These are phyloP conservation scores for Cosmopolites sordidus DNA, from an alignment of 2,888 invertebrate species.

Conservation along the genomic window DNA sequence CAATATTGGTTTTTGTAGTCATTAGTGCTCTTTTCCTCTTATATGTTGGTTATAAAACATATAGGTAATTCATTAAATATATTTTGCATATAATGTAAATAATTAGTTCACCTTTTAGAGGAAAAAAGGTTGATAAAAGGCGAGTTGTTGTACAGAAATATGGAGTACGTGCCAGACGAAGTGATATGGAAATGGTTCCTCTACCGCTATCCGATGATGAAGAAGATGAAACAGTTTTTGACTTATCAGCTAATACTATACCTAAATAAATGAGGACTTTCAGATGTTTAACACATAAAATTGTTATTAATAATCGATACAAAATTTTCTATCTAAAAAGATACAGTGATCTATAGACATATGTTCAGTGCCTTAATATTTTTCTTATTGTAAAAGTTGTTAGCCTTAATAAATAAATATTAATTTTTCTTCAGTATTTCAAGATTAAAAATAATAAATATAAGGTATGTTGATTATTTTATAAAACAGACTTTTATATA, in stretches of 20 bases:
- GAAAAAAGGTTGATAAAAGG: slow-evolving; percentile 24
- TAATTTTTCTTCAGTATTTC: too few species aligned
- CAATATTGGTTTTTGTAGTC: slow-evolving; percentile 34
- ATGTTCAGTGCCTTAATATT: too few species aligned
- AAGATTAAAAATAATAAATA: too few species aligned
- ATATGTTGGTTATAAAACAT: slow-evolving; percentile 36
- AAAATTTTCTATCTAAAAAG: too few species aligned
- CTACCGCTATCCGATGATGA: slow-evolving; percentile 47
- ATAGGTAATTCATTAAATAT: slow-evolving; percentile 29
- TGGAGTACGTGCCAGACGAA: slow-evolving; percentile 43
- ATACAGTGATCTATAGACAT: too few species aligned
- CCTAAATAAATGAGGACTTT: too few species aligned
- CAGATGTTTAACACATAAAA: too few species aligned
- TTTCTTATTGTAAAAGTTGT: too few species aligned
- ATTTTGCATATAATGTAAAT: not conserved
- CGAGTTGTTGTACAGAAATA: slow-evolving; percentile 41
- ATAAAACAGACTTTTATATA: too few species aligned
- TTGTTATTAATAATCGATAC: too few species aligned
- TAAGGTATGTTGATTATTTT: too few species aligned
- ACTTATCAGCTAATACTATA: slow-evolving; percentile 32
- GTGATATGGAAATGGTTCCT: slow-evolving; percentile 47
- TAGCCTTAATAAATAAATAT: too few species aligned
- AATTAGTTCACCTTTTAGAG: slow-evolving; percentile 2
- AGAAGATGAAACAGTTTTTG: slow-evolving; percentile 46
- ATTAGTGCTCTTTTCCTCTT: slow-evolving; percentile 35